phyloP scores from a whole-genome alignment of 2,888 invertebrate species.

The Scaptomyza caliginosa region DNA sequence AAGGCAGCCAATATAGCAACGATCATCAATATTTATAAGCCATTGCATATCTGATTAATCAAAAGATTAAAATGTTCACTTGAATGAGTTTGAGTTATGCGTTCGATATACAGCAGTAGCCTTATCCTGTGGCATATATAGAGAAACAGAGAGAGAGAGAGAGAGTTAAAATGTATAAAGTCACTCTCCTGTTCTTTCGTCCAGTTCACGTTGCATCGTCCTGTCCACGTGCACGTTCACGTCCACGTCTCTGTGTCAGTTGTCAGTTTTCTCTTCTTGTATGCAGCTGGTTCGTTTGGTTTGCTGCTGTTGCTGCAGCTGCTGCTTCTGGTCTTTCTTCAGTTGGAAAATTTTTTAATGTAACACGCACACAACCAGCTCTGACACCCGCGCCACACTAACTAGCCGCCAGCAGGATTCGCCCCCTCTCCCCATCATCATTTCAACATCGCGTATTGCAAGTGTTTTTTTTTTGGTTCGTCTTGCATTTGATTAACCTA shows the following conservation, averaged over 20 bases:
- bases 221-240: too few species aligned
- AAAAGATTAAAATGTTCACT: conserved; percentile 7
- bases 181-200: conserved; percentile 6
- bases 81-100: conserved; percentile 5
- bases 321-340: conserved; percentile 30
- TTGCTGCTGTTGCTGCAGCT: conserved; percentile 4
- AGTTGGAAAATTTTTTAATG: conserved; percentile 62
- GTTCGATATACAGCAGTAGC: conserved; percentile 1
- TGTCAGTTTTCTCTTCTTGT: conserved; percentile 63
- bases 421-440: not conserved
- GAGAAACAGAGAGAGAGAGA: too few species aligned
- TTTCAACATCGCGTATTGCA: conserved; percentile 27
- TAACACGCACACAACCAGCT: conserved; percentile 55
- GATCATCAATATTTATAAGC: not conserved
- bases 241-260: conserved; percentile 54
- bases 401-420: conserved; percentile 46
- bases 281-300: conserved; percentile 17
- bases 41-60: not conserved
- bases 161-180: conserved; percentile 32
- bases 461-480: conserved; percentile 50
- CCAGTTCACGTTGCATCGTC: not conserved
- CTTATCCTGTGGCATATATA: conserved; percentile 14
- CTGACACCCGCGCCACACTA: conserved; percentile 62
- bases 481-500: conserved; percentile 80
- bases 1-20: too few species aligned